Percentiles rank a stretch among this genome's conserved stretches.
Conservation (phyloP, 2,113 vertebrate genomes). For the Nothobranchius furzeri region DNA sequence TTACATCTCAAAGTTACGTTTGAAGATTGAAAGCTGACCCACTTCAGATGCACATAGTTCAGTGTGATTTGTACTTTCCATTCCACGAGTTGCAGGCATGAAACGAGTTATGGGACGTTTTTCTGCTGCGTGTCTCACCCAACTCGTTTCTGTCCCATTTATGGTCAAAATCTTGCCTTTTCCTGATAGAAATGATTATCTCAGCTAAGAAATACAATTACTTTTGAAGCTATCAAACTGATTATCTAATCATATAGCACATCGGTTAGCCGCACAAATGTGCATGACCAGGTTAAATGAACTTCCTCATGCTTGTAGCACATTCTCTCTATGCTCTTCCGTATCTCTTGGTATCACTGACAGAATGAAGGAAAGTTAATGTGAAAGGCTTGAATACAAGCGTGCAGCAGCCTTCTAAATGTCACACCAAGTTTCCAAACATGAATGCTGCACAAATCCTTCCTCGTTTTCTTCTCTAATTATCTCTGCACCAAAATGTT, state of each 20-base stretch:
- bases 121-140: not conserved
- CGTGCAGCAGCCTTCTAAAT: slow-evolving; percentile 1
- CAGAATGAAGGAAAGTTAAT: not conserved
- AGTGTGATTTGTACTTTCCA: not conserved
- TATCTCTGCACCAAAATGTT: not conserved
- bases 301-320: not conserved
- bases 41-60: slow-evolving; percentile 21
- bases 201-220: not conserved
- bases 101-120: not conserved
- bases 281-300: slow-evolving; percentile 10
- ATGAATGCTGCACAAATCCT: not conserved
- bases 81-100: not conserved
- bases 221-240: not conserved
- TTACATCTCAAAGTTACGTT: slow-evolving; percentile 39
- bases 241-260: no score
- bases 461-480: slow-evolving; percentile 21
- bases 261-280: no score
- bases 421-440: not conserved
- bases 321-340: not conserved
- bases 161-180: not conserved
- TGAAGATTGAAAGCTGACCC: slow-evolving; percentile 52
- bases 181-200: not conserved
- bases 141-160: not conserved
- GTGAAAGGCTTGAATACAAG: not conserved
- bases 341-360: not conserved